phyloP scores from a whole-genome alignment of 35 echinoderm and acorn worm species.

The Strongylocentrotus purpuratus region DNA sequence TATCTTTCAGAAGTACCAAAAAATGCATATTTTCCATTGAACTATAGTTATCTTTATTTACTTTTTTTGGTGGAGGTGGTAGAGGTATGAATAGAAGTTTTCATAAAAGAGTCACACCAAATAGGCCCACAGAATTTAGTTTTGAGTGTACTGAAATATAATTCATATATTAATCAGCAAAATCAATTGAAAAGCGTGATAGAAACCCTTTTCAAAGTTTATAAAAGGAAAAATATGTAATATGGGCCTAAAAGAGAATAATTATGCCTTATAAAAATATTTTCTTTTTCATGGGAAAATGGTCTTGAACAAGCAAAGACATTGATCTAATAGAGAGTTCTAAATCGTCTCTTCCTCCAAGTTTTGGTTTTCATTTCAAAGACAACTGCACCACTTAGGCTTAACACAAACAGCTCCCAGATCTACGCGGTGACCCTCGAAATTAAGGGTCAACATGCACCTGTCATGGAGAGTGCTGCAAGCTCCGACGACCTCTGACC shows the following conservation, averaged over 20 bases:
- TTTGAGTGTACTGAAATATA: no score
- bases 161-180: no score
- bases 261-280: not conserved
- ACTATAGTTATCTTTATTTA: no score
- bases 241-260: not conserved
- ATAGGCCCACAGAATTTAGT: no score
- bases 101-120: no score
- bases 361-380: slow-evolving; percentile 44
- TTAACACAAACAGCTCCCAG: slow-evolving; percentile 37
- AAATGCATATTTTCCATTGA: no score
- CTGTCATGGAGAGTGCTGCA: slow-evolving; percentile 31
- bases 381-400: slow-evolving; percentile 34
- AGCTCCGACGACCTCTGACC: not conserved
- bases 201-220: no score
- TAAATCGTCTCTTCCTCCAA: not conserved
- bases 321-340: not conserved
- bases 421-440: not conserved
- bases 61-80: no score
- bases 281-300: not conserved
- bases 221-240: no score
- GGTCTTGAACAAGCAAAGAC: not conserved
- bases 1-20: no score
- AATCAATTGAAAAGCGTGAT: no score
- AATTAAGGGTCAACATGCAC: slow-evolving; percentile 27
- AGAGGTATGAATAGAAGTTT: no score